Evolutionary conservation across 2,888 invertebrate genomes (phyloP), one percentile per base, ranked within the genome.

Genomic region (Tineola bisselliella): DNA sequence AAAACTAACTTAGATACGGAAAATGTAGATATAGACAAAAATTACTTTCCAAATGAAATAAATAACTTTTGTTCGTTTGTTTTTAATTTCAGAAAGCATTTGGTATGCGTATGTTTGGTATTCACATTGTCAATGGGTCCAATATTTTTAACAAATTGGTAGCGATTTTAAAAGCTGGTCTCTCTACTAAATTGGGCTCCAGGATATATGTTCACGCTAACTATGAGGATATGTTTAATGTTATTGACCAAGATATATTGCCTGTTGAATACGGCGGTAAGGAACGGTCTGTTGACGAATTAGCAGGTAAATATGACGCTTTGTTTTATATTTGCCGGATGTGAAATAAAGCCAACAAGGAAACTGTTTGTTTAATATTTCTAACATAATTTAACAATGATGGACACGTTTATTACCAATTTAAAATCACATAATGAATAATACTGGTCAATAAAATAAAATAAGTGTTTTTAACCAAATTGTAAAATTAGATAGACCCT

Each of bases 241-340:
- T 62, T n/a, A 33, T 75, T 13, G 66, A 69, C 0, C 68, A 61
- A 59, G 70, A 71, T 1, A 59, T 65, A 4, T 61, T 75, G 6
- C 76, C 76, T 0, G 44, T 59, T 30, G 76, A 76, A 0, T 68
- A 66, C 17, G 75, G 73, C 0, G 75, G 75, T 0, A 59, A 65
- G 17, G 71, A 66, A 5, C 66, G 58, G 15, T 62, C 65, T 15
- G 17, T 70, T 0, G 62, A 64, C 4, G 69, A 72, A 57, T 44
- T 73, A 2, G 25, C 59, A n/a, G 72, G 76, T 77, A 63, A 25
- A 25, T 25, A n/a, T 25, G 4, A 25, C 6, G 25, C 25, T 25
- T n/a, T 25, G 25, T 25, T 25, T 25, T 25, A 4, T n/a, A 4
- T 25, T 25, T 25, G 6, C 25, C 6, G 25, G 25, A 25, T 25